A percentile compares a stretch with the other conserved stretches of the same genome.
These are phyloP conservation scores for Cephus rjabovi DNA, from an alignment of 2,888 invertebrate genomes.

Conservation along the genomic window DNA sequence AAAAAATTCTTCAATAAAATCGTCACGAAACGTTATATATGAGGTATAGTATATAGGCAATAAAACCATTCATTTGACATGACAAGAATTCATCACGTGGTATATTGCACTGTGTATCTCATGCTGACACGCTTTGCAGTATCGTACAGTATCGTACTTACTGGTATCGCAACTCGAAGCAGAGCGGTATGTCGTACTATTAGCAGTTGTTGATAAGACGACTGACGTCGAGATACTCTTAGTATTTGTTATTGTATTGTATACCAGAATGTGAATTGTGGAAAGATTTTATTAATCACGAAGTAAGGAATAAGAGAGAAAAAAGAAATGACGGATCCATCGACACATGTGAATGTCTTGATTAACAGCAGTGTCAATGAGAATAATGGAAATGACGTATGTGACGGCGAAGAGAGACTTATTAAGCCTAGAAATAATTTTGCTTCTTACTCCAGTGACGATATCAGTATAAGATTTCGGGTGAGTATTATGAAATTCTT, in stretches of 20 bases:
- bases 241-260: neutral
- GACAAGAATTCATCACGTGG: neutral
- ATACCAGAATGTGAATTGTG: neutral
- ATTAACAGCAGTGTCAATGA: slow-evolving; percentile 25
- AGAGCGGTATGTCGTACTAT: neutral
- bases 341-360: slow-evolving; percentile 33
- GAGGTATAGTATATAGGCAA: no score
- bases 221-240: slow-evolving; percentile 8
- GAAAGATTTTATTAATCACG: neutral
- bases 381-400: slow-evolving; percentile 1
- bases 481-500: slow-evolving; percentile 33
- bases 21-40: no score
- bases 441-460: slow-evolving; percentile 52
- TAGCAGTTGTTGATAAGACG: neutral
- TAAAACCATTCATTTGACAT: neutral
- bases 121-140: neutral
- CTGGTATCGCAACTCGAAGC: neutral
- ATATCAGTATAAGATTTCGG: slow-evolving; percentile 51
- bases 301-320: neutral
- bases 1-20: neutral
- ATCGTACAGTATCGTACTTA: neutral
- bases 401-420: slow-evolving; percentile 36
- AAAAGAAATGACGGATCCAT: slow-evolving; percentile 33
- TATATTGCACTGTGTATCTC: neutral
- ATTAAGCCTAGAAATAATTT: slow-evolving; percentile 57